These are phyloP conservation scores for Rhinogobio ventralis DNA, from an alignment of 2,797 vertebrate genomes.

Conservation along the genomic window DNA sequence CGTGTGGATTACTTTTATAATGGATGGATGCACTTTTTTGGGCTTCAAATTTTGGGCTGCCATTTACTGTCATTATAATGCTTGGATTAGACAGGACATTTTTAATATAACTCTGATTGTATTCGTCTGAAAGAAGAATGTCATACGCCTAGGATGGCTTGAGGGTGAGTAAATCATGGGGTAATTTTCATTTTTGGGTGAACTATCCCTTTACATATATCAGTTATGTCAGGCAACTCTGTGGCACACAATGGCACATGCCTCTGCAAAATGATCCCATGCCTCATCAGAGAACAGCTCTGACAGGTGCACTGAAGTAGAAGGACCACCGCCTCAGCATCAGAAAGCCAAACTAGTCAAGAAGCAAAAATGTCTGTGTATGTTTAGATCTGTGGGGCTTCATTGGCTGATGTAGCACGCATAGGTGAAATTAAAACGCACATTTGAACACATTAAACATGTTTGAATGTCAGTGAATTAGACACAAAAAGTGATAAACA, in stretches of 20 bases:
- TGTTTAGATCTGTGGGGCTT: not conserved
- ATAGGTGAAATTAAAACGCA: not conserved
- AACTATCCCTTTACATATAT: not conserved
- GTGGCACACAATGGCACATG: conserved; percentile 16
- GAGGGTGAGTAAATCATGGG: no score
- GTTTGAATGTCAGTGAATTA: not conserved
- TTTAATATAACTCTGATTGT: no score
- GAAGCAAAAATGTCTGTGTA: not conserved
- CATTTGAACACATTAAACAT: not conserved
- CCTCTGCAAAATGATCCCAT: not conserved
- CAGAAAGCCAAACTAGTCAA: not conserved
- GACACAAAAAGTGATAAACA: not conserved
- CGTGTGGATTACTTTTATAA: no score
- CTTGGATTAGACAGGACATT: no score
- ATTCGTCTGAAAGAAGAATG: no score
- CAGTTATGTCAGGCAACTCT: not conserved
- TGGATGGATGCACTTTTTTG: no score
- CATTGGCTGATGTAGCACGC: not conserved
- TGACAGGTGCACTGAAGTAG: conserved; percentile 32
- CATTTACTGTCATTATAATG: no score
- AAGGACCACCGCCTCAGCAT: conserved; percentile 25
- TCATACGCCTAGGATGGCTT: no score
- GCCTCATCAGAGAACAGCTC: conserved; percentile 13
- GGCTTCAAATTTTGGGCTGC: no score
- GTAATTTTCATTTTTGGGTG: no score